phyloP scores from a whole-genome alignment of 1,140 invertebrate genomes.

The Ylistrum balloti region DNA sequence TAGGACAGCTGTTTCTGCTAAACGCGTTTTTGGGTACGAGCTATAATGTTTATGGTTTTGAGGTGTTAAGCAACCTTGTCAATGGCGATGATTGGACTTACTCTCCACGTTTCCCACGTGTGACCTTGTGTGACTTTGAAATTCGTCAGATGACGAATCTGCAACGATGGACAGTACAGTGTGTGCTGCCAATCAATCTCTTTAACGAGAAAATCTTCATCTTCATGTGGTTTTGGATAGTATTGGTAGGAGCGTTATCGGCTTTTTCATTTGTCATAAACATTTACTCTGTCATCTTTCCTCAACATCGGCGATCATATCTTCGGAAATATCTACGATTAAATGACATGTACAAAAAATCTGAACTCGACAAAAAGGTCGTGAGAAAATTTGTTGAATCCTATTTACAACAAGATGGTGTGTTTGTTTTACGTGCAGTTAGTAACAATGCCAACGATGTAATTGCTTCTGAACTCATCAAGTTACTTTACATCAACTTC shows the following conservation, averaged over 20 bases:
- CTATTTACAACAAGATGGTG: constrained; percentile 69
- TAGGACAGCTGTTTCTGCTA: constrained; percentile 83
- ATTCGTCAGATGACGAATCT: constrained; percentile 83
- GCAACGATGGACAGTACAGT: constrained; percentile 83
- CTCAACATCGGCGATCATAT: constrained; percentile 67
- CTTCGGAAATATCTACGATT: constrained; percentile 75
- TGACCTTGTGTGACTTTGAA: constrained; percentile 84
- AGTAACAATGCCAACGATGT: constrained; percentile 71
- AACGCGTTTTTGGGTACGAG: constrained; percentile 83
- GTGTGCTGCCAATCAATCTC: constrained; percentile 84
- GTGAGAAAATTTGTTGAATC: constrained; percentile 56
- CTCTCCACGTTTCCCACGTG: constrained; percentile 82
- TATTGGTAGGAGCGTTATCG: constrained; percentile 82
- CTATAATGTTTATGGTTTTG: constrained; percentile 83
- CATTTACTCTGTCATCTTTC: constrained; percentile 69
- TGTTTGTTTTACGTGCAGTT: constrained; percentile 66
- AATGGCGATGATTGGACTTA: constrained; percentile 81
- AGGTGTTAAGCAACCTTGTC: constrained; percentile 82
- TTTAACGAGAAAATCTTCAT: constrained; percentile 85
- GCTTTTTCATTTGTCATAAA: constrained; percentile 78
- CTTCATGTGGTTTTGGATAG: constrained; percentile 85
- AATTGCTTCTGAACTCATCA: constrained; percentile 65
- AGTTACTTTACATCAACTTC: constrained; percentile 64
- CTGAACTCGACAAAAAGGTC: constrained; percentile 43
- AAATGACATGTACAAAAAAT: constrained; percentile 60